A percentile compares a stretch with the other conserved stretches of the same genome.
Conservation (phyloP, 2,888 invertebrate genomes). For the Proisotoma minuta region DNA sequence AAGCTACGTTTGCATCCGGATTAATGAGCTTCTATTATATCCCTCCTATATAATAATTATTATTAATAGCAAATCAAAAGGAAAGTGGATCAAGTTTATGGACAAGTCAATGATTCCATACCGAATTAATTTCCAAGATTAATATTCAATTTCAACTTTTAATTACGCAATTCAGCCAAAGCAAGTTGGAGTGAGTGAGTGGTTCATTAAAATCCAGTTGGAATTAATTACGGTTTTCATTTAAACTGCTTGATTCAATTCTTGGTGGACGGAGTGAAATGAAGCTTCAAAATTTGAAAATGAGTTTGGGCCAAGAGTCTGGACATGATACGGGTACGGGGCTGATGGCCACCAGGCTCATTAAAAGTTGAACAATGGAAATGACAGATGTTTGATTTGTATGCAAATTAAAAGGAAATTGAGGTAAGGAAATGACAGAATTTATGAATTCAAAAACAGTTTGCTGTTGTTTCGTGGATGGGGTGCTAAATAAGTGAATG, state of each 20-base stretch:
- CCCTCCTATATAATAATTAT: too few species aligned
- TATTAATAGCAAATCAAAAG: too few species aligned
- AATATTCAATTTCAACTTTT: constrained; percentile 4
- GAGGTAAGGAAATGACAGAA: constrained; percentile 13
- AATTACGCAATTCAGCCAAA: too few species aligned
- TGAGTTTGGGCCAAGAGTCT: not conserved
- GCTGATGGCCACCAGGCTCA: constrained; percentile 14
- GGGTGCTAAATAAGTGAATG: not conserved
- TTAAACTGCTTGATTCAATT: too few species aligned
- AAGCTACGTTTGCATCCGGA: too few species aligned
- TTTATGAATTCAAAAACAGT: constrained; percentile 6
- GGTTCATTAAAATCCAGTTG: not conserved
- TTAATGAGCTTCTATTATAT: too few species aligned
- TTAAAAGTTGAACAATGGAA: constrained; percentile 24
- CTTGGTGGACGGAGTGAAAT: too few species aligned
- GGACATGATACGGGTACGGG: constrained; percentile 2
- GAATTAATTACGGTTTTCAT: not conserved
- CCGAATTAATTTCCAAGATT: too few species aligned
- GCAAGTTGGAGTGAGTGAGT: too few species aligned
- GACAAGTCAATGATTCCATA: too few species aligned
- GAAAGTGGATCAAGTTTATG: too few species aligned
- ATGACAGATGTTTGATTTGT: constrained; percentile 41
- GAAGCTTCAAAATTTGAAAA: constrained; percentile 2
- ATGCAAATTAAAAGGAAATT: constrained; percentile 32
- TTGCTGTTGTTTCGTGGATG: not conserved